Percentiles rank a stretch among this genome's conserved stretches.
phyloP scores from a whole-genome alignment of 2,113 vertebrate species.

The Formicarius rufipectus region DNA sequence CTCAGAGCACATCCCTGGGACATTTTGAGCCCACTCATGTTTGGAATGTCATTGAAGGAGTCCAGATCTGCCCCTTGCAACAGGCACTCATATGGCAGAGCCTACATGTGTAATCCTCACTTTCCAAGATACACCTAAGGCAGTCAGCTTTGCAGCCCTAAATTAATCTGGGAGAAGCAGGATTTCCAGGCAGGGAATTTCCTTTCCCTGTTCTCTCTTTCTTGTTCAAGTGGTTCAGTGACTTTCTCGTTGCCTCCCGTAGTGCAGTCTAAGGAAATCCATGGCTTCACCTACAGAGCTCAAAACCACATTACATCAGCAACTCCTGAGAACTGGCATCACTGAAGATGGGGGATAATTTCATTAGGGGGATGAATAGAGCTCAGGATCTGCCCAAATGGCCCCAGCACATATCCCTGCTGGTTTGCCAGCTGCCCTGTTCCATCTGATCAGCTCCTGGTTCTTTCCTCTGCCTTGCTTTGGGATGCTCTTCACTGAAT shows the following conservation, averaged over 20 bases:
- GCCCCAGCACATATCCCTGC: background rate
- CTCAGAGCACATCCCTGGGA: background rate
- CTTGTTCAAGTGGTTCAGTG: accelerated
- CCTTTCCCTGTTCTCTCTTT: background rate
- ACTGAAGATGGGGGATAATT: background rate
- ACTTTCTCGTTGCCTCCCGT: background rate
- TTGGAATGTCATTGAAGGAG: background rate
- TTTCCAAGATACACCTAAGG: background rate
- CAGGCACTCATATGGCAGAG: background rate
- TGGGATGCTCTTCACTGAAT: background rate
- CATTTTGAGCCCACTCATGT: background rate
- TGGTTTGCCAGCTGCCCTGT: background rate
- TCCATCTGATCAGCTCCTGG: background rate
- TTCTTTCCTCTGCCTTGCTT: background rate
- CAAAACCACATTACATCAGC: background rate
- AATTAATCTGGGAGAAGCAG: background rate
- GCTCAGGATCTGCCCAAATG: background rate
- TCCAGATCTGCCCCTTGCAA: background rate
- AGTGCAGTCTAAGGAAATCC: background rate
- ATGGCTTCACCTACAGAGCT: background rate
- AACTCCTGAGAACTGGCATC: background rate
- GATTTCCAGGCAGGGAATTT: background rate
- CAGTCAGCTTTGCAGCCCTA: background rate
- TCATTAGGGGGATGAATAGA: background rate
- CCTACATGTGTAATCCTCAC: background rate